phyloP scores from a whole-genome alignment of 2,113 vertebrate genomes.

The Pelmatolapia mariae region DNA sequence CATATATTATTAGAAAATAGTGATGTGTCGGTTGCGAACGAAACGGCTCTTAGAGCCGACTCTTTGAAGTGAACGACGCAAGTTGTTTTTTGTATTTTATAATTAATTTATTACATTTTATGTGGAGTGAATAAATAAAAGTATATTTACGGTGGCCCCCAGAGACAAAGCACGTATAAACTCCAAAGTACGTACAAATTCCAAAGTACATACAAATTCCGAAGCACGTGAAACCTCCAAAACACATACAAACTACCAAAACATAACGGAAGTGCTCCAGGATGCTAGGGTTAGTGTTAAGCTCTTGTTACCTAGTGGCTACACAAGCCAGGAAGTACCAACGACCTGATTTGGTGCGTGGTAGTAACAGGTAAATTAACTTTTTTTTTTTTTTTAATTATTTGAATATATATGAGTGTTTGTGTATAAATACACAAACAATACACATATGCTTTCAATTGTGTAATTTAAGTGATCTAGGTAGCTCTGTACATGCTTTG shows the following conservation, averaged over 20 bases:
- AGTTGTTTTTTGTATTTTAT: background rate
- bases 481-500: background rate
- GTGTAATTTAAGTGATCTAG: background rate
- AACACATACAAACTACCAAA: background rate
- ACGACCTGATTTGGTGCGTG: background rate
- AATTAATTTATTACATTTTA: background rate
- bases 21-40: background rate
- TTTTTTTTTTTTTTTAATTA: background rate
- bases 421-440: background rate
- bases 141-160: background rate
- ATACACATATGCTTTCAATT: background rate
- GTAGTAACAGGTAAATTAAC: background rate
- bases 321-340: background rate
- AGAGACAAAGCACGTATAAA: background rate
- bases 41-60: background rate
- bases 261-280: background rate
- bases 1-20: background rate
- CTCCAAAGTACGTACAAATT: background rate
- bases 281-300: background rate
- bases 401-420: background rate
- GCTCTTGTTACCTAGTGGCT: background rate
- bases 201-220: too few species aligned
- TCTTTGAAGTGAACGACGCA: background rate
- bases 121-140: background rate
- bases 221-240: too few species aligned